These are phyloP conservation scores for Vireo griseus DNA, from an alignment of 2,797 vertebrate species.

Conservation along the genomic window DNA sequence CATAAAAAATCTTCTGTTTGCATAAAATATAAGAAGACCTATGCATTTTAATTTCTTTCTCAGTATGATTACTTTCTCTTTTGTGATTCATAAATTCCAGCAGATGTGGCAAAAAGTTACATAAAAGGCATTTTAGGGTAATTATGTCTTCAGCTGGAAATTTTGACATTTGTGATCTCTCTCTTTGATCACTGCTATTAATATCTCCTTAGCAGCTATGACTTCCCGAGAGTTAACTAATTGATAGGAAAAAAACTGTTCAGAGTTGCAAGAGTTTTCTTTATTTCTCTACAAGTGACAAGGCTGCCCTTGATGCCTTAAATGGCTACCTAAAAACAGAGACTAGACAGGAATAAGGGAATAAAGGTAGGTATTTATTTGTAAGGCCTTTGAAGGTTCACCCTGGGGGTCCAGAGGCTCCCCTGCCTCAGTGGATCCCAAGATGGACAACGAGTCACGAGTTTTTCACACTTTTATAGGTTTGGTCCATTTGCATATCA, in stretches of 20 bases:
- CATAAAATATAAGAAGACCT: neutral
- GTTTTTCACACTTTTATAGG: too few species aligned
- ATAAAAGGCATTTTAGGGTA: slow-evolving; percentile 60
- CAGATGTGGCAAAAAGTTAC: slow-evolving; percentile 50
- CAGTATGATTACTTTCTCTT: slow-evolving; percentile 13
- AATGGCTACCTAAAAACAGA: too few species aligned
- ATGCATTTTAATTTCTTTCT: neutral
- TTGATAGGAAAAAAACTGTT: neutral
- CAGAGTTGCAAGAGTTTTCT: slow-evolving; percentile 25
- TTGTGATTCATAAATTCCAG: slow-evolving; percentile 55
- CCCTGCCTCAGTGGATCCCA: too few species aligned
- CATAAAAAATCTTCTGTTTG: neutral
- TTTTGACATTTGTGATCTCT: slow-evolving; percentile 61
- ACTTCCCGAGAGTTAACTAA: slow-evolving; percentile 52
- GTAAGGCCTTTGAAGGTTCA: too few species aligned
- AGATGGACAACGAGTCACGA: too few species aligned
- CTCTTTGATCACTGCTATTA: slow-evolving; percentile 57
- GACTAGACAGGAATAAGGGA: too few species aligned
- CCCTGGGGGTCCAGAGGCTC: too few species aligned
- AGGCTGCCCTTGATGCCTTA: neutral
- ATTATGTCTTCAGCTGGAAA: slow-evolving; percentile 65
- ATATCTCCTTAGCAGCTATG: slow-evolving; percentile 36
- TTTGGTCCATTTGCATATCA: too few species aligned
- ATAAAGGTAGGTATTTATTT: too few species aligned
- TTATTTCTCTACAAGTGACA: neutral